Conservation (phyloP, 2,113 vertebrate species). For the Amphiprion ocellaris region DNA sequence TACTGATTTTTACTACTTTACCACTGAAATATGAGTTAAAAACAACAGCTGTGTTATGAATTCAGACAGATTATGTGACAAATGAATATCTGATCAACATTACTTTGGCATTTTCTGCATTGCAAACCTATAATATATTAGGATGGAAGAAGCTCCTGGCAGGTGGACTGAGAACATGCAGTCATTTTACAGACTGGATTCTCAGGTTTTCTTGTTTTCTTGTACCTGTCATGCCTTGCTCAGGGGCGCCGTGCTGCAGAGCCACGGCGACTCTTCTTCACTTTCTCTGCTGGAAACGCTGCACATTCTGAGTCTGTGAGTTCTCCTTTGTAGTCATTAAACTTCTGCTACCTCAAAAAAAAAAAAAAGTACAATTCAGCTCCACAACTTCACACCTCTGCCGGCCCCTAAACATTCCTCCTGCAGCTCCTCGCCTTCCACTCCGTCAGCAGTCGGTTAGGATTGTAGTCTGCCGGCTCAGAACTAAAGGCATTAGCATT, state of each 20-base stretch:
- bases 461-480: conserved; percentile 54
- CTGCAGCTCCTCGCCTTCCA: conserved; percentile 17
- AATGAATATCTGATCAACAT: too few species aligned
- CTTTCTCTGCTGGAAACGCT: conserved; percentile 14
- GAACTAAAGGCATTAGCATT: conserved; percentile 72
- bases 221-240: conserved; percentile 4
- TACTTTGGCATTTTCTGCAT: too few species aligned
- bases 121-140: too few species aligned
- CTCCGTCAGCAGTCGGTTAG: conserved; percentile 39
- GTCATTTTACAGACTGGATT: background rate
- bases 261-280: conserved; percentile 23
- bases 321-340: conserved; percentile 35
- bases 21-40: too few species aligned
- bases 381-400: conserved; percentile 22
- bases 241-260: conserved; percentile 27
- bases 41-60: too few species aligned
- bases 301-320: conserved; percentile 1
- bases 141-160: too few species aligned
- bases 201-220: background rate
- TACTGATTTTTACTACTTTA: too few species aligned
- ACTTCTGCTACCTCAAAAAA: background rate
- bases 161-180: background rate
- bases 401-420: conserved; percentile 17
- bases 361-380: conserved; percentile 15
- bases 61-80: too few species aligned